Base-by-base conservation (phyloP, 37 sponge, comb jelly and placozoan genomes). In the Tethya wilhelma region DNA sequence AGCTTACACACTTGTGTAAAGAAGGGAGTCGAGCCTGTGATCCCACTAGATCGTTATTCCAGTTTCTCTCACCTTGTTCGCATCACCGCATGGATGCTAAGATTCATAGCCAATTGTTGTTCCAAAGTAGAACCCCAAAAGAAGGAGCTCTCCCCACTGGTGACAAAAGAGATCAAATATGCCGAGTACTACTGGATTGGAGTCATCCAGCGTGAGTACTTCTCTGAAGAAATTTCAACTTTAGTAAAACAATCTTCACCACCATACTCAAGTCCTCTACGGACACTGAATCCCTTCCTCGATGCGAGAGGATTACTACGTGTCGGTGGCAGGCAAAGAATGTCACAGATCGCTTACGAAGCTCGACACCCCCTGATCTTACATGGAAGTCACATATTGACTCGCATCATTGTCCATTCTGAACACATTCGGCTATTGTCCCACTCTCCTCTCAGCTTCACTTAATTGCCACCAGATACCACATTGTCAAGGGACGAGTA, bases 151-250 rank as follows among this genome's bases (percentile, higher is more conserved):
- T 44, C 53, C 25, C 38, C 67, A 17, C 36, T 78, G 20, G 14
- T 56, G 11, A 78, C 38, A 33, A 30, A 6, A 28, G 79, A 78
- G 38, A 26, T 78, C 14, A 8, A 33, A 32, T n/a, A 38, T 30
- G 66, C 53, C 31, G 79, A 78, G 38, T 19, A 32, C 34, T 78
- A 78, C 44, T 78, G 67, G 79, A 66, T 78, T n/a, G 29, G 38
- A 30, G 14, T 78, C 30, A 20, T 34, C 25, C 79, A 78, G 44
- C n/a, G 34, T 25, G 64, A 38, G 12, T 17, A 66, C 38, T 78
- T 78, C 56, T 2, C 12, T 7, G 38, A 44, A 19, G 79, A 78
- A 34, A 12, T 78, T 9, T 4, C 14, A 42, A 9, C 53, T 71
- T 25, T 71, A 8, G 44, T 23, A n/a, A 11, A 45, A 8, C 25